Evolutionary conservation across 2,888 invertebrate species (phyloP), one percentile per base, ranked within the genome.

Genomic region (Caenorhabditis angaria): DNA sequence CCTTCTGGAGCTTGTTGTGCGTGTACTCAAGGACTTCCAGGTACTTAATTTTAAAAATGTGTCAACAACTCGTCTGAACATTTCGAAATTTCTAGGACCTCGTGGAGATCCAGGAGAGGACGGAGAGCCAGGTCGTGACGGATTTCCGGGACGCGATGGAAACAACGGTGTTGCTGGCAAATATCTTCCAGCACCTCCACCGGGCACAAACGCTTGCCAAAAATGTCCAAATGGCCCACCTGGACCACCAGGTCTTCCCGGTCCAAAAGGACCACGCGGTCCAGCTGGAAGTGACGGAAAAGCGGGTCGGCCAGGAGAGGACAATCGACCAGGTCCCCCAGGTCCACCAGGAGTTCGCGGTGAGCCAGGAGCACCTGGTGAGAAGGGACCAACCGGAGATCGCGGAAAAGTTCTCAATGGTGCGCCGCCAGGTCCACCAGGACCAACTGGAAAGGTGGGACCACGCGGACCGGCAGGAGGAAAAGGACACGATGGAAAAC

Each of bases 241-340:
- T 12, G 82, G 83, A 59, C 83, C 83, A 27, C 85, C 84, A 27
- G 85, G 85, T 28, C 70, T 86, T 24, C 85, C 85, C 10, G 78
- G 78, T 59, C 73, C 71, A n/a, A 81, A 85, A 65, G 86, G 86
- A 51, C 78, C 76, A 6, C 77, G 83, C n/a, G 85, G 84, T 50
- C 65, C 66, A 2, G 61, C 77, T 12, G 82, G 82, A 28, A 59
- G 59, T 12, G 70, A 73, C 10, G 80, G 82, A 0, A 78, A 76
- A 57, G 32, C 72, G 1, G 81, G 81, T 14, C 61, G 78, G 35
- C 18, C 54, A 2, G 85, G 85, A 55, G 85, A 85, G 41, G 76
- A 83, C 63, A 85, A 85, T 63, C 68, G 85, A 56, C 78, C 83
- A 20, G 85, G 85, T 25, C 85, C 85, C 1, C 85, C 85, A 51